Evolutionary conservation across 1,140 invertebrate genomes (phyloP).

Genomic region (Eriosoma lanigerum): DNA sequence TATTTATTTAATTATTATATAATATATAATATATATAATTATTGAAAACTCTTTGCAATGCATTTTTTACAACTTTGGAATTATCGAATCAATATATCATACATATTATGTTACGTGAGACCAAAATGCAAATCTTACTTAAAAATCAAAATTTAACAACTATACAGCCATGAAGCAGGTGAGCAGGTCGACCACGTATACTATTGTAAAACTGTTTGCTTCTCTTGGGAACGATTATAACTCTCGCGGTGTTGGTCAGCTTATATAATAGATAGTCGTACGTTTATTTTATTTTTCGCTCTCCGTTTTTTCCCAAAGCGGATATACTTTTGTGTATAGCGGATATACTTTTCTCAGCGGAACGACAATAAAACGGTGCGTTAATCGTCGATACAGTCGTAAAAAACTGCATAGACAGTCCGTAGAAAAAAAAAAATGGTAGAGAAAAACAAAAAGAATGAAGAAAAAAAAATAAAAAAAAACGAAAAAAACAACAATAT

Average conservation of each 20-base stretch:
- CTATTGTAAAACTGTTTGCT: background rate
- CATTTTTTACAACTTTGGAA: no score
- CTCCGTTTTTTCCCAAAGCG: background rate
- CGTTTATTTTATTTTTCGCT: background rate
- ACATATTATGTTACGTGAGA: no score
- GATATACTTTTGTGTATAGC: background rate
- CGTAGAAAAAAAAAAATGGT: no score
- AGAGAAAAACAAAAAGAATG: background rate
- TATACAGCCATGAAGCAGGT: no score
- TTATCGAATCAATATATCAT: no score
- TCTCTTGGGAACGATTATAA: conserved; percentile 9
- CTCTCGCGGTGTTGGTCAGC: background rate
- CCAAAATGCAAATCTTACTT: no score
- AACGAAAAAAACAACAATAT: background rate
- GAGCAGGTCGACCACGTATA: no score
- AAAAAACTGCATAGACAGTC: background rate
- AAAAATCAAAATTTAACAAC: no score
- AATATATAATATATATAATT: no score
- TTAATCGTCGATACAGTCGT: conserved; percentile 33
- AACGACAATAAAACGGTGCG: conserved; percentile 7
- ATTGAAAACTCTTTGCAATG: no score
- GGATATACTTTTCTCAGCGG: background rate
- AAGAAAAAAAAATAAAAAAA: background rate
- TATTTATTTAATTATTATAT: no score
- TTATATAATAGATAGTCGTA: background rate